phyloP scores from a whole-genome alignment of 1,140 invertebrate genomes.

The Tetranychus urticae region DNA sequence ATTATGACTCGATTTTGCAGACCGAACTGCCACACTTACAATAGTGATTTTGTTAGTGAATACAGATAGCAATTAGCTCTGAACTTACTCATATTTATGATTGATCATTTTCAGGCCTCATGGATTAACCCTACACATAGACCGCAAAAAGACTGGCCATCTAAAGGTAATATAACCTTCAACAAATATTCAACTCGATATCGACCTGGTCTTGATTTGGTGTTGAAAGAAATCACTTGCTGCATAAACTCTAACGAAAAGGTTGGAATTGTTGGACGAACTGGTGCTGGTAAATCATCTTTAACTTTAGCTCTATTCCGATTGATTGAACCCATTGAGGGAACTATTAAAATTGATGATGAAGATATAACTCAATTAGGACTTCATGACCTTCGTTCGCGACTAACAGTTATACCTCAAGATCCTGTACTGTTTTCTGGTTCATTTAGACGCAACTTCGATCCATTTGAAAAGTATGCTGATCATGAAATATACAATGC shows the following conservation, averaged over 20 bases:
- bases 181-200: constrained; percentile 38
- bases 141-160: constrained; percentile 21
- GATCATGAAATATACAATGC: constrained; percentile 14
- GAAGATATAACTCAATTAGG: neutral
- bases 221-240: constrained; percentile 14
- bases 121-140: neutral
- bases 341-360: neutral
- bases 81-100: constrained; percentile 31
- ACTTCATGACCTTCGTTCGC: constrained; percentile 11
- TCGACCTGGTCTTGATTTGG: constrained; percentile 22
- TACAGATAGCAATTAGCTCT: too few species aligned
- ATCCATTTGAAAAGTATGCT: constrained; percentile 23
- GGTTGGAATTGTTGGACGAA: constrained; percentile 44
- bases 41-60: too few species aligned
- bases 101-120: constrained; percentile 28
- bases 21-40: too few species aligned
- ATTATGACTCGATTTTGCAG: too few species aligned
- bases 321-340: constrained; percentile 25
- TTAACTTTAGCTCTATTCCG: constrained; percentile 6
- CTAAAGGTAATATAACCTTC: constrained; percentile 36
- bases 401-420: constrained; percentile 43
- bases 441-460: constrained; percentile 33
- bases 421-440: constrained; percentile 40
- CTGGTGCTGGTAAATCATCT: constrained; percentile 28
- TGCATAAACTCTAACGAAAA: constrained; percentile 24